A percentile compares a stretch with the other conserved stretches of the same genome.
phyloP scores from a whole-genome alignment of 2,888 invertebrate genomes.

The Pachydiplax longipennis region DNA sequence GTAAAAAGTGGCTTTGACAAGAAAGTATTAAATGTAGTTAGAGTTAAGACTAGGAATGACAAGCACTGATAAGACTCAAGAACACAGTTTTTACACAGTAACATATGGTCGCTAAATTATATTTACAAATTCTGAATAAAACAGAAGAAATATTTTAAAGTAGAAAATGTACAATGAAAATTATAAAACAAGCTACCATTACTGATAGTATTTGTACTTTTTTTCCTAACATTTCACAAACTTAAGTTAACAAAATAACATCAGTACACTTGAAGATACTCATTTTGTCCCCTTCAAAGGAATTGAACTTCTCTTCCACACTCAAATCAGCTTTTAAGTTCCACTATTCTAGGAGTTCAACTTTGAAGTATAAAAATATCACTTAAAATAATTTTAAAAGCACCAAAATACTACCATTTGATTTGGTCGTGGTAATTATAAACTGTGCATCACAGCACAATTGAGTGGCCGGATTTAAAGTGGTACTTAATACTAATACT shows the following conservation, averaged over 20 bases:
- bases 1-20: constrained; percentile 5
- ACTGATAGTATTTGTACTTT: constrained; percentile 15
- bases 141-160: neutral
- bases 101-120: neutral
- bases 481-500: neutral
- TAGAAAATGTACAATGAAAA: constrained; percentile 17
- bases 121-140: constrained; percentile 20
- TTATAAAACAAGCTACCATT: neutral
- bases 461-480: constrained; percentile 5
- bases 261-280: neutral
- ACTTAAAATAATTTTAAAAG: constrained; percentile 1
- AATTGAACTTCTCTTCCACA: neutral
- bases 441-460: neutral
- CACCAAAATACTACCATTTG: neutral
- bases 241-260: neutral
- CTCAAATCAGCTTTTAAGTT: neutral
- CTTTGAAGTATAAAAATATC: constrained; percentile 30
- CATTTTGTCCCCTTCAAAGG: neutral
- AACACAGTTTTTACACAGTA: neutral
- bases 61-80: constrained; percentile 16
- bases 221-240: neutral
- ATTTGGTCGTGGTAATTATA: neutral
- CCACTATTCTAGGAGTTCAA: neutral
- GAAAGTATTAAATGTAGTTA: constrained; percentile 15
- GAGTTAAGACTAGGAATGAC: constrained; percentile 26